Conservation (phyloP, 2,797 vertebrate species). For the Enteromius fasciolatus region DNA sequence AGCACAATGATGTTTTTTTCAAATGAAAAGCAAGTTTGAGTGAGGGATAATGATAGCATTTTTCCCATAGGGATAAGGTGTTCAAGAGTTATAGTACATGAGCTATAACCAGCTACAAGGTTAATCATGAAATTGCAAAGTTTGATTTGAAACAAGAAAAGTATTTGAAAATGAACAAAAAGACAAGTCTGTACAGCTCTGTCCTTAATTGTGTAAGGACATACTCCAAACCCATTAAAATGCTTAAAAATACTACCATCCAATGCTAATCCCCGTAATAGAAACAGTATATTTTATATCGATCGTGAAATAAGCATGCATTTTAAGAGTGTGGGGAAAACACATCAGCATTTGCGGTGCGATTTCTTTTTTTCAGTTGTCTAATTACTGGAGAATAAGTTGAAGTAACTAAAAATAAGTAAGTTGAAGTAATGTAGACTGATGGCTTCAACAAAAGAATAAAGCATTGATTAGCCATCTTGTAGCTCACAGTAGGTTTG, state of each 20-base stretch:
- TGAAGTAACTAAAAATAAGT: too few relatives aligned
- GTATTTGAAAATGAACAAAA: neutral
- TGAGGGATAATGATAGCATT: neutral
- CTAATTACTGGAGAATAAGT: neutral
- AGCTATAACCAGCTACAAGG: neutral
- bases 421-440: neutral
- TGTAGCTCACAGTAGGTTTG: neutral
- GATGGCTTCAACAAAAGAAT: neutral
- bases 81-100: neutral
- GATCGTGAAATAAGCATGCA: neutral
- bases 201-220: neutral
- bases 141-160: neutral
- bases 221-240: neutral
- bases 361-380: neutral
- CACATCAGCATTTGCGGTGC: neutral
- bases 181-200: neutral
- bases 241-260: too few relatives aligned
- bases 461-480: too few relatives aligned
- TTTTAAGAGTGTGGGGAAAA: neutral
- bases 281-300: neutral
- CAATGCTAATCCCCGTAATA: neutral
- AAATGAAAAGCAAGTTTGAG: neutral
- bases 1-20: neutral
- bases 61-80: neutral
- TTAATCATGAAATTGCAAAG: neutral